Base-by-base conservation (phyloP, 1,140 invertebrate species). In the Zaprionus capensis region DNA sequence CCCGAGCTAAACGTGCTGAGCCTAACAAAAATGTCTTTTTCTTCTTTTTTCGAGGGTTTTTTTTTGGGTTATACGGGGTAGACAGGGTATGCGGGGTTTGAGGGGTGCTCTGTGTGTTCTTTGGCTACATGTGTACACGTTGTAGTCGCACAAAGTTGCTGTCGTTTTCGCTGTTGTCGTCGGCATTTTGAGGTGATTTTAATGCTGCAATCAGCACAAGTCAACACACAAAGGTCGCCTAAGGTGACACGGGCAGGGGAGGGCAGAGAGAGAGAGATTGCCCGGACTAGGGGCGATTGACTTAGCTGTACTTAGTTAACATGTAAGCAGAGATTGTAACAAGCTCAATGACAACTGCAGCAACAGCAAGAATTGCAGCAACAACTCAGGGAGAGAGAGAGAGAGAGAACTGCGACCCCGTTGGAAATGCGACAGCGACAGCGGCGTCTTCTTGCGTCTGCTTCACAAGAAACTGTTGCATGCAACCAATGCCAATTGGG, bases 121-220 rank as follows among this genome's bases (percentile, higher is more conserved):
- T 46, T 11, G 41, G 20, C 81, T 84, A 88, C 85, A 90, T 81
- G 84, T 76, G 85, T 87, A 87, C 81, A 88, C 81, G 84, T 73
- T 90, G 84, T 88, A 34, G 2, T 31, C 31, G 7, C 31, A 71
- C 55, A 66, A 55, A 57, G 69, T 61, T 62, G 64, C 65, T 66
- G 62, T 46, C 36, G 62, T 68, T 46, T 46, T 15, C 38, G 38
- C 20, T 56, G 31, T 36, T 58, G 56, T 66, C 49, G 53, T 66
- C 36, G 64, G 55, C 24, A 51, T 71, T 73, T 76, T 68, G 82
- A 76, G 82, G 80, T 82, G 83, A 71, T 71, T 84, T 81, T 59
- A 78, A 55, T 20, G 78, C 84, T 88, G 75, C 84, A 90, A 88
- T 88, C 84, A 88, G 84, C 84, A 90, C 75, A 90, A 88, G 84